Evolutionary conservation across 2,797 vertebrate genomes (phyloP), one percentile per base, ranked within the genome.

Genomic region (Pipistrellus nathusii): DNA sequence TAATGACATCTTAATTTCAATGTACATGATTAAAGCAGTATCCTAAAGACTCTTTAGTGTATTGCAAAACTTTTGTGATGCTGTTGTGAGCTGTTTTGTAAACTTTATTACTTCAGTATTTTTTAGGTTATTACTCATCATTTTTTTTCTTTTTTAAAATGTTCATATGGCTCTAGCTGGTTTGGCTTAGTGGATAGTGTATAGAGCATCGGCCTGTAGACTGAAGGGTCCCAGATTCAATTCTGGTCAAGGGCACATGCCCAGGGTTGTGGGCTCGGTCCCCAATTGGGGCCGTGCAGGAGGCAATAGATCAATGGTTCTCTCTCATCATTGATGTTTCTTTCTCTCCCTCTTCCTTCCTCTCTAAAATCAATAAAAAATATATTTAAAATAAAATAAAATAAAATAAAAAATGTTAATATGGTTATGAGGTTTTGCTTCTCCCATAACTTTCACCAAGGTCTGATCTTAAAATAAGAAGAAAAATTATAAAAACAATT

Each of bases 1-100:
- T 96, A 96, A 94, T 94, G 93, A 90, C 81, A 94, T 91, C 94
- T 96, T 97, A 97, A 97, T 97, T 97, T 95, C 78, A 88, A 53
- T 96, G 94, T 59, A 87, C 94, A 91, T 97, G 95, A 97, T 96
- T 97, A 97, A 97, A 96, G 85, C 77, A 13, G n/a, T 88, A 83
- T 96, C 73, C 81, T 95, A 96, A 97, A 96, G 87, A 30, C 95
- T 95, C 96, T 95, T 96, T 44, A 91, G 95, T 96, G 93, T 85
- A 96, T 94, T 96, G 69, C 25, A 85, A 96, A 96, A 96, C 88
- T 97, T 96, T 77, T 69, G 30, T 91, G 91, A 66, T 96, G 94
- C 91, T 97, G 93, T 90, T 93, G 91, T 92, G 84, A 92, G 94
- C 89, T 90, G 25, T 93, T 97, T 96, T 91, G 57, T 46, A 94